Evolutionary conservation across 2,797 vertebrate genomes (phyloP).

Genomic region (Crocodylus rhombifer): DNA sequence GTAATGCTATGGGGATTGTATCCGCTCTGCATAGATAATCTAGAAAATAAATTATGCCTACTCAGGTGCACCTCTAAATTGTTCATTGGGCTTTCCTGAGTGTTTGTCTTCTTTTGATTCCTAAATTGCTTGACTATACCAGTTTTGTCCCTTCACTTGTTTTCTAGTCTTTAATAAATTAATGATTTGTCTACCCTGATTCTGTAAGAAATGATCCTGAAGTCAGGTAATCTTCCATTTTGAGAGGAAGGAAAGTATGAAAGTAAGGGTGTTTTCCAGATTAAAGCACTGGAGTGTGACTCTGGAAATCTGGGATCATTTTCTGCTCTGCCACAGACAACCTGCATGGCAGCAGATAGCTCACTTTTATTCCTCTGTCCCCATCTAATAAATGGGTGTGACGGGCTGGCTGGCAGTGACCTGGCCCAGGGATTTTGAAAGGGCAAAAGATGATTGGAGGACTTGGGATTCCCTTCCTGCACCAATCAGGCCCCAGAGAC

Average conservation of each 20-base stretch:
- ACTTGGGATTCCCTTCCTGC: no score
- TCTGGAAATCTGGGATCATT: conserved; percentile 23
- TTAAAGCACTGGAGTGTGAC: background rate
- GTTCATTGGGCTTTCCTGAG: conserved; percentile 1
- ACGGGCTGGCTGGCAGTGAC: no score
- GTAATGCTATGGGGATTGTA: background rate
- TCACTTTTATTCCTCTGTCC: background rate
- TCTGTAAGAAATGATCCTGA: background rate
- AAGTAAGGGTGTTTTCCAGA: background rate
- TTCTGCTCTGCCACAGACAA: background rate
- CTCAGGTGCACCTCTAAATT: conserved; percentile 21
- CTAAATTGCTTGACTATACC: background rate
- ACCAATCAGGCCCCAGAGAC: no score
- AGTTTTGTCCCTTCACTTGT: conserved; percentile 4
- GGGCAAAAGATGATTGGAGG: no score
- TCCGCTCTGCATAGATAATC: conserved; percentile 10
- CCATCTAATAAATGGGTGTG: no score
- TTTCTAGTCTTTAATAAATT: background rate
- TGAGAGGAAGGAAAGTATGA: background rate
- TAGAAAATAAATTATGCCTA: background rate
- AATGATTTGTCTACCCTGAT: background rate
- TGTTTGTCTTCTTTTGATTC: conserved; percentile 43
- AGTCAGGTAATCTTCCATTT: background rate
- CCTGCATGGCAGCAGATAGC: background rate
- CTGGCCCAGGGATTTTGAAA: no score